Evolutionary conservation across 2,113 vertebrate species (phyloP), one percentile per base, ranked within the genome.

Genomic region (Oreochromis aureus): DNA sequence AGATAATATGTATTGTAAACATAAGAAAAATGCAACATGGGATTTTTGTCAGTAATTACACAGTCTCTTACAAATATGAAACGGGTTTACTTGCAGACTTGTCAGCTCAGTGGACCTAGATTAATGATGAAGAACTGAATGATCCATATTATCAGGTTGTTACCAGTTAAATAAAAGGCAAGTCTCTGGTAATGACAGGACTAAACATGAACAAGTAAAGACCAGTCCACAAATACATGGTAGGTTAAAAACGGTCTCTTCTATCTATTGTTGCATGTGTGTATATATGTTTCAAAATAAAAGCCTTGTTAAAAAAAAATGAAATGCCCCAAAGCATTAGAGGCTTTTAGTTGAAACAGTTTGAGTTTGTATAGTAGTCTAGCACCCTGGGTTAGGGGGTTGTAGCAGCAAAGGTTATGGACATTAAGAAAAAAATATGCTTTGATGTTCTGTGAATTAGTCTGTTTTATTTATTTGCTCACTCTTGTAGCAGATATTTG

Each of bases 381-480:
- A 16, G 66, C n/a, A 0, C 13, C 7, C n/a, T 71, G 39, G 5
- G 66, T 12, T 18, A 63, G n/a, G 5, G n/a, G 0, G 13, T 44
- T 71, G 7, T 71, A 71, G 39, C 66, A 24, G 0, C 39, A 71
- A 71, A 71, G 22, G 12, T 46, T 73, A 8, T 51, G n/a, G 22
- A 69, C 12, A 22, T 69, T 27, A 71, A 13, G n/a, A 44, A 71
- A 71, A 63, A 63, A n/a, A 36, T 63, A 44, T 71, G 63, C 1
- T 15, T 27, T 24, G 39, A 4, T 71, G n/a, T 16, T 27, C 39
- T 0, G 3, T 71, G 13, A 24, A 71, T 71, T 24, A 44, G 39
- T 71, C 5, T 46, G 3, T 10, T 73, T 46, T 73, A 46, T 71
- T 71, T 44, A 44, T 44, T 71, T 44, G n/a, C n/a, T 71, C 0